A percentile compares a stretch with the other conserved stretches of the same genome.
phyloP scores from a whole-genome alignment of 1,140 invertebrate genomes.

The Kradibia gibbosae region DNA sequence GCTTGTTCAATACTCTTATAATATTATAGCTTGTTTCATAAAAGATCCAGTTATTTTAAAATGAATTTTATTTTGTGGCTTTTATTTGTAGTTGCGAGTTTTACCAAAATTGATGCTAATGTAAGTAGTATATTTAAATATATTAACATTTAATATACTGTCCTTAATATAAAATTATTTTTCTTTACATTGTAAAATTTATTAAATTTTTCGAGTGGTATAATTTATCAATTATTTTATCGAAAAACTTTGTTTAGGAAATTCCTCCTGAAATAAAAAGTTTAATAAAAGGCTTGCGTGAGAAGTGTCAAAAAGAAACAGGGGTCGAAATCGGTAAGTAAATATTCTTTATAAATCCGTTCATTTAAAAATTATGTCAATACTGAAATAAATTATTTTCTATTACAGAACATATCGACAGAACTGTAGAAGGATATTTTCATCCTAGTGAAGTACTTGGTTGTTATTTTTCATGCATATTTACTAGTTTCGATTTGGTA shows the following conservation, averaged over 20 bases:
- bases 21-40: too few species aligned
- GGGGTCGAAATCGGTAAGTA: constrained; percentile 45
- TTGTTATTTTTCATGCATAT: constrained; percentile 67
- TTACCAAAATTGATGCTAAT: not conserved
- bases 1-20: too few species aligned
- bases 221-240: too few species aligned
- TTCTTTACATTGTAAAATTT: too few species aligned
- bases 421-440: constrained; percentile 43
- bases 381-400: constrained; percentile 5
- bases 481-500: constrained; percentile 57
- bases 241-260: constrained; percentile 32
- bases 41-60: not conserved
- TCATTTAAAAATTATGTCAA: not conserved
- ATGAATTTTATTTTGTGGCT: constrained; percentile 16
- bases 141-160: too few species aligned
- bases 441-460: constrained; percentile 60
- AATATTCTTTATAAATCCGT: not conserved
- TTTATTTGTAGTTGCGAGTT: not conserved
- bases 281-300: not conserved
- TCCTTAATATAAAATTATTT: too few species aligned
- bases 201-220: too few species aligned
- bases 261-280: constrained; percentile 33
- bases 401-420: constrained; percentile 43
- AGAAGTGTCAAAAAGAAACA: constrained; percentile 43
- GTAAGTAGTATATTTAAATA: constrained; percentile 20